Base-by-base conservation (phyloP, 1,140 invertebrate species). In the Cydia splendana region DNA sequence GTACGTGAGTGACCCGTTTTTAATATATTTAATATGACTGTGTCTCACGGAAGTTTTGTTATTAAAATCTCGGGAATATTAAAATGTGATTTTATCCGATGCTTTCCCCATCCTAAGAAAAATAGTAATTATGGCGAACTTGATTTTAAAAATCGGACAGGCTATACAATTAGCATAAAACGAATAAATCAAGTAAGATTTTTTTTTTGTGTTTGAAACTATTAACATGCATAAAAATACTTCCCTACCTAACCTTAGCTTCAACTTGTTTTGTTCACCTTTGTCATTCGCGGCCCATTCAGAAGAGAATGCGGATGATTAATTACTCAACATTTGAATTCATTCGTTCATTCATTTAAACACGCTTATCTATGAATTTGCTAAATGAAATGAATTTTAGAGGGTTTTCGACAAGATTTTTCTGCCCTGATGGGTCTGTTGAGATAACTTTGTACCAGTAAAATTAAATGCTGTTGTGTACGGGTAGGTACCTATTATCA, bases 361-460 rank as follows among this genome's bases (percentile, higher is more conserved):
- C 20, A 62, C 38, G 34, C 34, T 71, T 71, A 71, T 71, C 67
- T 71, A 34, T 38, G 38, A 71, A 71, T 71, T 71, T 18, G 38
- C 67, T 38, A 45, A 71, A 71, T 71, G 67, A 71, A 71, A 71
- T 71, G 38, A 71, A 69, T 38, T 71, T 71, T 71, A 42, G 67
- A n/a, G 67, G 10, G 34, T 38, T 71, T 18, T 71, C 67, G 34
- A 71, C 67, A 71, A 71, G 67, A 71, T 71, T 71, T 69, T 69
- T 42, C 15, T 10, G 15, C 38, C 18, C 34, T n/a, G 34, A 71
- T 71, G 15, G 34, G 30, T 24, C 13, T 9, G 34, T 71, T 45
- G 3, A 71, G 67, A 71, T 71, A 71, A 71, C 65, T 38, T 30
- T 71, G 67, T 71, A 62, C 57, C 57, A 24, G 7, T 24, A 24